Evolutionary conservation across 1,140 invertebrate species (phyloP), one percentile per base, ranked within the genome.

Genomic region (Neotoxoptera formosana): DNA sequence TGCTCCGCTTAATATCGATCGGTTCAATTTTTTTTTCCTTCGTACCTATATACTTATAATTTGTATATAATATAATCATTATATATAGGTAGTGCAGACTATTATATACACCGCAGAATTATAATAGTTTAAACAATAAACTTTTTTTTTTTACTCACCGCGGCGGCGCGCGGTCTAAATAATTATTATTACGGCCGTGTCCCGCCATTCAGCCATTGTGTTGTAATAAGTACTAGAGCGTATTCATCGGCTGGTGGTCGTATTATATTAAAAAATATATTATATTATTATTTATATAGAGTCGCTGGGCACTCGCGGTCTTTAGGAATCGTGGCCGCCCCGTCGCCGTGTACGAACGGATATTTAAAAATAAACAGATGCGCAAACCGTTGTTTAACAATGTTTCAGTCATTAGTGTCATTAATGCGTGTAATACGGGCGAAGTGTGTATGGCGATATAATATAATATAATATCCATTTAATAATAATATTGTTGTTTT

Each of bases 361-460:
- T 56, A 56, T 89, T 56, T 56, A 89, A 89, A 89, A 56, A 89
- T 89, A 89, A 56, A 89, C 88, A 89, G 88, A 89, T 56, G 51
- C 88, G 48, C 51, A 41, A 41, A 89, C 34, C 53, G 88, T 89
- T 76, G 60, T 76, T 76, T 7, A 89, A 89, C 88, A 89, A 89
- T 89, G 51, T 89, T 25, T 23, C 88, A 34, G 88, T 53, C 51
- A 89, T 89, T 89, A 89, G 48, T 89, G 7, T 34, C n/a, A 20
- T 23, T 36, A 36, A 47, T 47, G 84, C 45, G 45, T 87, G 45
- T 86, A 87, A 47, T 87, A 88, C 86, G 86, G 86, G 45, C 30
- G 48, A 47, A 87, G 86, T 48, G 86, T 87, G 30, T 30, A 25
- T 51, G 60, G 60, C n/a, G 14, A 76, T 87, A 45, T 87, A 47